These are phyloP conservation scores for Varecia variegata DNA, from an alignment of 2,797 vertebrate species.

Conservation along the genomic window DNA sequence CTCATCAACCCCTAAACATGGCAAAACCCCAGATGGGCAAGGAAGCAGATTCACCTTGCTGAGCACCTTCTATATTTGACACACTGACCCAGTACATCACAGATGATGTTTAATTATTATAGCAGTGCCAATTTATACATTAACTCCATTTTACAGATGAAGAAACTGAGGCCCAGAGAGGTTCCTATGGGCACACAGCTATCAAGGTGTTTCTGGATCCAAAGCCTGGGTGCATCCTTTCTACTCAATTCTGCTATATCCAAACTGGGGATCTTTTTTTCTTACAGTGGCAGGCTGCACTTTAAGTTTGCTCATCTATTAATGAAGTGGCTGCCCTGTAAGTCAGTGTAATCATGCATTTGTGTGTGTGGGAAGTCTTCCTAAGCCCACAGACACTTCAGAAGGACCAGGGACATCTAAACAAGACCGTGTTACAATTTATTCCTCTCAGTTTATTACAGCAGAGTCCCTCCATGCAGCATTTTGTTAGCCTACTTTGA, in stretches of 20 bases:
- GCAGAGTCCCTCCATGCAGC: not conserved
- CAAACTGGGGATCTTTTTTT: not conserved
- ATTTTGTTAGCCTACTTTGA: not conserved
- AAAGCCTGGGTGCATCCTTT: not conserved
- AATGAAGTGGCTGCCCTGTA: not conserved
- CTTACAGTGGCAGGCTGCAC: not conserved
- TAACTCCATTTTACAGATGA: not conserved
- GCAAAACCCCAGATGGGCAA: not conserved
- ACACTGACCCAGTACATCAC: not conserved
- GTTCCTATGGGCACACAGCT: not conserved
- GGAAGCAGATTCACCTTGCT: not conserved
- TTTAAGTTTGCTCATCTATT: not conserved
- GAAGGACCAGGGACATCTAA: not conserved
- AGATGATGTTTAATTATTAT: not conserved
- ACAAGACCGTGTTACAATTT: not conserved
- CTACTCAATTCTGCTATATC: not conserved
- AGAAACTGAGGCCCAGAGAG: not conserved
- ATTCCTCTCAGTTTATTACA: not conserved
- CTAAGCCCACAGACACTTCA: not conserved
- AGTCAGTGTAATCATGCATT: not conserved
- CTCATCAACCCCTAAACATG: not conserved
- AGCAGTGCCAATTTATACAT: not conserved
- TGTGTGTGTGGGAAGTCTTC: not conserved
- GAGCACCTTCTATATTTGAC: not conserved
- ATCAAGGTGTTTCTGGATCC: not conserved